These are phyloP conservation scores for Oscheius sp. DNA, from an alignment of 2,888 invertebrate species.

Conservation along the genomic window DNA sequence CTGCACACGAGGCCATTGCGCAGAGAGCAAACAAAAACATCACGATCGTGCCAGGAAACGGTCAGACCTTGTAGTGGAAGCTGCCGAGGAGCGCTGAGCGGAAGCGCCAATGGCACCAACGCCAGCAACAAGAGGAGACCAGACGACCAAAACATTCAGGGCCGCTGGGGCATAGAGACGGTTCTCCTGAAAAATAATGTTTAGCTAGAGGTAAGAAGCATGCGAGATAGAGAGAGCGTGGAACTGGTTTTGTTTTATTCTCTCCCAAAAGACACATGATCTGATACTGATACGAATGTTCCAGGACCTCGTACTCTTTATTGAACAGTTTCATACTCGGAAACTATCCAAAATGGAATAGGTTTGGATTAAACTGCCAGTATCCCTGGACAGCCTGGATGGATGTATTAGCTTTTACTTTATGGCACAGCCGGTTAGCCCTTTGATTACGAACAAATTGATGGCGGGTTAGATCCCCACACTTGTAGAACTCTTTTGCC, in stretches of 20 bases:
- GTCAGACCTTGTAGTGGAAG: conserved; percentile 37
- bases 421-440: no score
- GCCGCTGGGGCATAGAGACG: conserved; percentile 30
- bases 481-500: no score
- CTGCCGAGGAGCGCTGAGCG: conserved; percentile 24
- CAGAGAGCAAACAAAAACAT: conserved; percentile 27
- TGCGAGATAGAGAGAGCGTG: neutral
- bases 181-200: conserved; percentile 20
- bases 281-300: conserved; percentile 20
- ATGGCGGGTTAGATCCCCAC: no score
- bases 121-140: conserved; percentile 26
- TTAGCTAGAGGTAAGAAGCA: neutral
- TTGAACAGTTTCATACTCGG: no score
- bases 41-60: conserved; percentile 24
- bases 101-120: conserved; percentile 24
- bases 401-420: no score
- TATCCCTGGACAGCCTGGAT: no score
- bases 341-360: no score
- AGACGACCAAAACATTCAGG: conserved; percentile 24
- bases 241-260: conserved; percentile 21
- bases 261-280: neutral
- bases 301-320: neutral
- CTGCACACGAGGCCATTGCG: conserved; percentile 28
- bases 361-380: no score
- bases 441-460: no score